Evolutionary conservation across 2,888 invertebrate species (phyloP).

Genomic region (Mesoligia furuncula): DNA sequence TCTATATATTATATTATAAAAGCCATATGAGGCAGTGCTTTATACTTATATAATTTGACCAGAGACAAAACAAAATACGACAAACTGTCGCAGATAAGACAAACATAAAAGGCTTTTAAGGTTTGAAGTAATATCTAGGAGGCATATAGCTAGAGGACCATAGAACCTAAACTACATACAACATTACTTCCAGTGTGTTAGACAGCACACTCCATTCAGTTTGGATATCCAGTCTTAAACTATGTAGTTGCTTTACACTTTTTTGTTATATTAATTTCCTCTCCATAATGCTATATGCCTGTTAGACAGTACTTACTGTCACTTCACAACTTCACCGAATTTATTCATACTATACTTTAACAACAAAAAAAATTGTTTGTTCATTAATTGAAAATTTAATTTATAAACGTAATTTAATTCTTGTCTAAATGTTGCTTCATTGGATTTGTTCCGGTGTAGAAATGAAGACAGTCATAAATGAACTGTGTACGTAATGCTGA

Average conservation of each 20-base stretch:
- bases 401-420: slow-evolving; percentile 39
- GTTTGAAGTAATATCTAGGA: slow-evolving; percentile 59
- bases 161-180: slow-evolving; percentile 19
- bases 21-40: slow-evolving; percentile 63
- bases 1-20: slow-evolving; percentile 60
- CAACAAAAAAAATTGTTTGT: slow-evolving; percentile 37
- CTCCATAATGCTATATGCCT: slow-evolving; percentile 52
- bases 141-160: slow-evolving; percentile 51
- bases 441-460: slow-evolving; percentile 44
- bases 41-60: slow-evolving; percentile 56
- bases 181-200: slow-evolving; percentile 1
- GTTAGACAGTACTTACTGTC: slow-evolving; percentile 49
- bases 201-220: slow-evolving; percentile 14
- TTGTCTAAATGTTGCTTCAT: slow-evolving; percentile 52
- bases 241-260: slow-evolving; percentile 1
- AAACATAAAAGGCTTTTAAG: slow-evolving; percentile 41
- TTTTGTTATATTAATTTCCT: slow-evolving; percentile 21
- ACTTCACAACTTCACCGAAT: slow-evolving; percentile 55
- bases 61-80: slow-evolving; percentile 50
- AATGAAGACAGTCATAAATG: slow-evolving; percentile 52
- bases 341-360: slow-evolving; percentile 27
- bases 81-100: slow-evolving; percentile 34
- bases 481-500: slow-evolving; percentile 54
- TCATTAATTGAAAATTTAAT: slow-evolving; percentile 33
- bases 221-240: slow-evolving; percentile 27